Percentiles rank a stretch among this genome's conserved stretches.
Conservation (phyloP, 2,113 vertebrate species). For the Elaphurus davidianus region DNA sequence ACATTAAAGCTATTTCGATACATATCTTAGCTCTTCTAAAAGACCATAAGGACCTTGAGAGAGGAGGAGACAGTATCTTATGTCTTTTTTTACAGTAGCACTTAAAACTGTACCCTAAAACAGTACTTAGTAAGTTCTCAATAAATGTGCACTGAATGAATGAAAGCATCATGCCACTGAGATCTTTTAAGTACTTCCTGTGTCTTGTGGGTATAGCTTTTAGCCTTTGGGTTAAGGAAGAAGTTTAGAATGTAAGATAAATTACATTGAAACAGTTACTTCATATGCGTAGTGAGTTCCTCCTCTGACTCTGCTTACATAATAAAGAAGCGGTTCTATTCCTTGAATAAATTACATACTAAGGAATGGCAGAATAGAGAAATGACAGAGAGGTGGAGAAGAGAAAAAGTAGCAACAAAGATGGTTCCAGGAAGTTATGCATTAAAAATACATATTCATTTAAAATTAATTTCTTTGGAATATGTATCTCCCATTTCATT, state of each 20-base stretch:
- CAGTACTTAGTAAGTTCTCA: background rate
- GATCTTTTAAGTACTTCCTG: background rate
- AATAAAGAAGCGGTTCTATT: background rate
- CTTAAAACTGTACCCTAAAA: background rate
- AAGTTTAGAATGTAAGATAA: background rate
- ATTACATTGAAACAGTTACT: background rate
- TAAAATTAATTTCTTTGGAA: background rate
- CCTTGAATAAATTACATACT: constrained; percentile 1
- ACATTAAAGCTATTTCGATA: background rate
- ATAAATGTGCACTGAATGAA: background rate
- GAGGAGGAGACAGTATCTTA: background rate
- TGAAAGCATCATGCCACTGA: background rate
- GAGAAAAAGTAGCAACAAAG: background rate
- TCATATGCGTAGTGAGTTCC: background rate
- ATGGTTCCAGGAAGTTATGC: background rate
- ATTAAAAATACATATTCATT: background rate
- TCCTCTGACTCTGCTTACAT: background rate
- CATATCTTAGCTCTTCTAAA: background rate
- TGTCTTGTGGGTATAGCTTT: background rate
- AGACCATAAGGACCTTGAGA: background rate
- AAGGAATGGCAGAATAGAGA: background rate
- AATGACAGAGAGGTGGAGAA: background rate
- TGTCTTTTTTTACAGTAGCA: background rate
- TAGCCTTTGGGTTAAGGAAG: background rate
- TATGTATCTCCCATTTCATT: background rate